Evolutionary conservation across 2,797 vertebrate genomes (phyloP).

Genomic region (Eospalax fontanierii): DNA sequence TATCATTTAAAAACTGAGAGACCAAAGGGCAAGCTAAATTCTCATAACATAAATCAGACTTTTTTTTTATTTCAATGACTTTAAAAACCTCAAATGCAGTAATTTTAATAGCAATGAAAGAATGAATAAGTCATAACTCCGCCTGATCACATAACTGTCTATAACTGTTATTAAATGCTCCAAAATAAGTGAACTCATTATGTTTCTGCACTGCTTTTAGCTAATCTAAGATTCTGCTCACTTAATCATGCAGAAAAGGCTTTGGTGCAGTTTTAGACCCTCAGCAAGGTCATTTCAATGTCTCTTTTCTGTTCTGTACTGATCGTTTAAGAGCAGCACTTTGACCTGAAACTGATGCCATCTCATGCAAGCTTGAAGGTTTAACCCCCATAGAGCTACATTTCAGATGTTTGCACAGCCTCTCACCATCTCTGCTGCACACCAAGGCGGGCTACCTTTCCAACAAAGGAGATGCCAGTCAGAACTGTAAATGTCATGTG

Average conservation of each 20-base stretch:
- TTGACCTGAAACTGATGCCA: conserved; percentile 91
- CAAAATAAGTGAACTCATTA: conserved; percentile 94
- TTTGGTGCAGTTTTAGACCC: conserved; percentile 91
- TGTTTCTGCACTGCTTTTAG: conserved; percentile 93
- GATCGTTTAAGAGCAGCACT: conserved; percentile 91
- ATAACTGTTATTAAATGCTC: conserved; percentile 93
- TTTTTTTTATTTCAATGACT: conserved; percentile 95
- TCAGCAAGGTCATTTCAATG: conserved; percentile 92
- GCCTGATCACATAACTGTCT: conserved; percentile 94
- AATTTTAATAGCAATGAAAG: conserved; percentile 94
- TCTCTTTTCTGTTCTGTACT: conserved; percentile 88
- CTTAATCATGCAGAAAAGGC: conserved; percentile 92
- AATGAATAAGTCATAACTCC: conserved; percentile 94
- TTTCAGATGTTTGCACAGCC: conserved; percentile 87
- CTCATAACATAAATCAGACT: conserved; percentile 97
- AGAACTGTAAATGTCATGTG: conserved; percentile 82
- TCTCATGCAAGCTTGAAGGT: conserved; percentile 88
- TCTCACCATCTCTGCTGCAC: conserved; percentile 89
- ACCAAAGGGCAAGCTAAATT: conserved; percentile 97
- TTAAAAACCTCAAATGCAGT: conserved; percentile 95
- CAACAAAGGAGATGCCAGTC: conserved; percentile 85
- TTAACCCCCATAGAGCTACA: conserved; percentile 87
- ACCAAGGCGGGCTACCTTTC: conserved; percentile 84
- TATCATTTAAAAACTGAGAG: conserved; percentile 96
- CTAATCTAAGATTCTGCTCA: conserved; percentile 93